Conservation (phyloP, 1,140 invertebrate species). For the Pseudomyrmex cubaensis region DNA sequence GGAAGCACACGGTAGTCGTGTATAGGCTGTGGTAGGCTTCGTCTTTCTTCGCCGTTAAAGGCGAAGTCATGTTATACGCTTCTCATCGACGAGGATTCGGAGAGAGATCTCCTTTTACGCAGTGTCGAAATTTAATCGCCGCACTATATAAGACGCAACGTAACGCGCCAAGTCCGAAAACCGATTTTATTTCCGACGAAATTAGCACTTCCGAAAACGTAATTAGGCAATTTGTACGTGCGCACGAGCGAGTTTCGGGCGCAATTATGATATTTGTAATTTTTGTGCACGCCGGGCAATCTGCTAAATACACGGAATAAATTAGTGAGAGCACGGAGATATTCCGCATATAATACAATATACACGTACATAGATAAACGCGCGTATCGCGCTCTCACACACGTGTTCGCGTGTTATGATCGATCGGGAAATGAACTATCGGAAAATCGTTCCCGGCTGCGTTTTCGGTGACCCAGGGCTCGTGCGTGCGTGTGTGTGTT, state of each 20-base stretch:
- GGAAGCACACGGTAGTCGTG: conserved; percentile 74
- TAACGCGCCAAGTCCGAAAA: too few species aligned
- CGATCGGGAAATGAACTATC: conserved; percentile 52
- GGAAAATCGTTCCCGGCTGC: conserved; percentile 64
- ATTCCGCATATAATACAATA: conserved; percentile 16
- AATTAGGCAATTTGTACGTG: not conserved
- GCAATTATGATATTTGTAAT: conserved; percentile 65
- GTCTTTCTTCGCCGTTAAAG: conserved; percentile 72
- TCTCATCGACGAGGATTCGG: not conserved
- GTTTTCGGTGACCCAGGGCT: conserved; percentile 67
- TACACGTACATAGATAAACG: conserved; percentile 20
- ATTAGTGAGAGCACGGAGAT: conserved; percentile 49
- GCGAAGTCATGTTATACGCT: conserved; percentile 57
- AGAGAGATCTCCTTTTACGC: not conserved
- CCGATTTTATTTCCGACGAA: too few species aligned
- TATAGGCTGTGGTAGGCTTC: conserved; percentile 70
- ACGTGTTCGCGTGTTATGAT: conserved; percentile 4
- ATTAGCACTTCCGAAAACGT: not conserved
- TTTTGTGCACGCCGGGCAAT: conserved; percentile 39
- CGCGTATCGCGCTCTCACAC: not conserved
- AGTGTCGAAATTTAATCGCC: conserved; percentile 7
- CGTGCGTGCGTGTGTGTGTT: conserved; percentile 35
- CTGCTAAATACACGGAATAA: conserved; percentile 61
- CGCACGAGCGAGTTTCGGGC: not conserved
- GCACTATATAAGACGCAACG: too few species aligned